Base-by-base conservation (phyloP, 2,113 vertebrate genomes). In the Shinisaurus crocodilurus region DNA sequence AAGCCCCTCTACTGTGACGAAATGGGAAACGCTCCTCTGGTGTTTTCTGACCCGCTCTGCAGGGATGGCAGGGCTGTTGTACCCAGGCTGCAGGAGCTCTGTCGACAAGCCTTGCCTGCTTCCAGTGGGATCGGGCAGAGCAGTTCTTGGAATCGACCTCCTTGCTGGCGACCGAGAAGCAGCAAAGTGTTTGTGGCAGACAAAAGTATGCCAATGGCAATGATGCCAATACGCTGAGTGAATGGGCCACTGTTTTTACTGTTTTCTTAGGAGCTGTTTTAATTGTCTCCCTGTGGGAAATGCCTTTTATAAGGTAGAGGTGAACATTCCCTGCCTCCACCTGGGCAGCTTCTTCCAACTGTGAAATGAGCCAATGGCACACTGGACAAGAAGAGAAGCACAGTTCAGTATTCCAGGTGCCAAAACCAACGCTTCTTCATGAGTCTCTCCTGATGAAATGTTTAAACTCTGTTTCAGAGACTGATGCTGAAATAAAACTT, bases 1-100 rank as follows among this genome's bases (percentile, higher is more conserved):
- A 95, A 89, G 45, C 94, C 95, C 16, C 85, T 97, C 76, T 91
- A 91, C 76, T 94, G 96, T 82, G 94, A 96, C 43, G 96, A 97
- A 92, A 95, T 96, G 95, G 96, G 95, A 5, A 95, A 93, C 77
- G 89, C 92, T 4, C 94, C 95, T 3, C 34, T 97, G 9, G 89
- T 97, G 13, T 96, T 97, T 91, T 95, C 96, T 0, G 92, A 95
- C 82, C 97, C 97, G 0, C 72, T 97, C 85, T 94, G 97, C 80
- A 95, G 94, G 82, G 95, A 93, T 48, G 92, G 87, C 54, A 93
- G 91, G 69, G 16, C n/a, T n/a, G n/a, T 85, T 43, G 91, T 96
- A 54, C 95, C 96, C 54, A 95, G 69, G 0, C 92, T 97, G 77
- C 90, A 85, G 72, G 94, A 97, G 77, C 82, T 97, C 32, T 97